Evolutionary conservation across 92 coral and sea anemone genomes (phyloP).

Genomic region (Phenganax stokvisi): DNA sequence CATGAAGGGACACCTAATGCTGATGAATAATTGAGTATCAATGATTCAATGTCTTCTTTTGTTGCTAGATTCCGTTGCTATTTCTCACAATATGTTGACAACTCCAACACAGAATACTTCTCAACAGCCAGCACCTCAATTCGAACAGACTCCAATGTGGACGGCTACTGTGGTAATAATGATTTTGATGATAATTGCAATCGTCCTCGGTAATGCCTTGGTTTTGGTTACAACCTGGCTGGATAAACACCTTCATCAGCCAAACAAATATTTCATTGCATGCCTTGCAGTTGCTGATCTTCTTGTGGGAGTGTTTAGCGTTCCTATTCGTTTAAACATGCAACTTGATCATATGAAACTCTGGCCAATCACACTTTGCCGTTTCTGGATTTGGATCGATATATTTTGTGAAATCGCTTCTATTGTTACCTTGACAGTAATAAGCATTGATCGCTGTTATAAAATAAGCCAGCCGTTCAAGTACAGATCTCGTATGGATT

Average conservation of each 20-base stretch:
- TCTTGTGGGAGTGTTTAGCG: constrained; percentile 30
- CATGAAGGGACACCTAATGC: too few relatives aligned
- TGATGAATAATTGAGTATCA: too few relatives aligned
- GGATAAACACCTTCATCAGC: constrained; percentile 34
- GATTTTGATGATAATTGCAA: constrained; percentile 9
- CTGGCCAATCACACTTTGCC: constrained; percentile 24
- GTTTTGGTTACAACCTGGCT: constrained; percentile 31
- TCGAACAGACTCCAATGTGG: background rate
- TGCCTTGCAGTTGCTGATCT: constrained; percentile 35
- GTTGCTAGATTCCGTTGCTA: background rate
- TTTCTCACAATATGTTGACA: background rate
- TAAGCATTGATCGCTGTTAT: constrained; percentile 37
- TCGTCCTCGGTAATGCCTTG: constrained; percentile 16
- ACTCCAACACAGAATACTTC: background rate
- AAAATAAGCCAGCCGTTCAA: constrained; percentile 33
- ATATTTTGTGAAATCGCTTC: constrained; percentile 30
- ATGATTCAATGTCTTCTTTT: too few relatives aligned
- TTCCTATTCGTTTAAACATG: constrained; percentile 31
- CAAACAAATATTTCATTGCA: constrained; percentile 36
- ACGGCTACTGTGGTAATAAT: background rate
- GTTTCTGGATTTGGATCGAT: constrained; percentile 40
- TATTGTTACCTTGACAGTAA: constrained; percentile 26
- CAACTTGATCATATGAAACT: constrained; percentile 4
- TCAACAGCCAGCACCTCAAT: background rate
- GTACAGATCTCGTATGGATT: constrained; percentile 31